Evolutionary conservation across 2,888 invertebrate species (phyloP), one percentile per base, ranked within the genome.

Genomic region (Clistopyga incitator): DNA sequence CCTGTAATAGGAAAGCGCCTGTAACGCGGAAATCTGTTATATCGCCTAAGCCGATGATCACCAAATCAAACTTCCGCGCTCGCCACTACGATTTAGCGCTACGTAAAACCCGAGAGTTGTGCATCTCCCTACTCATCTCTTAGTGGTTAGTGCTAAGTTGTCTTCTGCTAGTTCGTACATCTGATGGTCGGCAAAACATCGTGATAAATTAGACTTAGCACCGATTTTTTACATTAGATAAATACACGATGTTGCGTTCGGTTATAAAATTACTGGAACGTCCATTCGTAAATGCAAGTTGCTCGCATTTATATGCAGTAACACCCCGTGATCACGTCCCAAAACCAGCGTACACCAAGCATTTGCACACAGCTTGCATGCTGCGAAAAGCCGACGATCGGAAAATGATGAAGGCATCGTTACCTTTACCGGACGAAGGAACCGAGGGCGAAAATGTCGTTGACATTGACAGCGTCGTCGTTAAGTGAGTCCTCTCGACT

Each of bases 381-480:
- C 86, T 87, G 86, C 84, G 56, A 72, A 92, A 91, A 79, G 77
- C 65, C 11, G 92, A 93, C 54, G 93, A 93, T 85, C 89, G 92
- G 52, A 89, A 91, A 85, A 85, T 86, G 74, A 90, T 92, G 87
- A 76, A 91, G 18, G 87, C 89, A 47, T 91, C 92, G 8, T 87
- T 92, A 87, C 93, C 94, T 0, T 92, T 92, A 13, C 90, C 90
- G 84, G 97, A 98, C 92, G 97, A 97, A 91, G 98, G 97, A 67
- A 97, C 96, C 0, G 94, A 95, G 80, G 98, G 98, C 59, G 97
- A 97, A 93, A 95, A 94, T 90, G 93, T 95, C 0, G 90, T 96
- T 45, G 96, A 96, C 91, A 95, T 97, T 50, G 97, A 97, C 92
- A 93, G 95, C 10, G 92, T 95, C 18, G 91, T 95, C 10, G 94